Evolutionary conservation across 2,797 vertebrate genomes (phyloP).

Genomic region (Phataginus tricuspis): DNA sequence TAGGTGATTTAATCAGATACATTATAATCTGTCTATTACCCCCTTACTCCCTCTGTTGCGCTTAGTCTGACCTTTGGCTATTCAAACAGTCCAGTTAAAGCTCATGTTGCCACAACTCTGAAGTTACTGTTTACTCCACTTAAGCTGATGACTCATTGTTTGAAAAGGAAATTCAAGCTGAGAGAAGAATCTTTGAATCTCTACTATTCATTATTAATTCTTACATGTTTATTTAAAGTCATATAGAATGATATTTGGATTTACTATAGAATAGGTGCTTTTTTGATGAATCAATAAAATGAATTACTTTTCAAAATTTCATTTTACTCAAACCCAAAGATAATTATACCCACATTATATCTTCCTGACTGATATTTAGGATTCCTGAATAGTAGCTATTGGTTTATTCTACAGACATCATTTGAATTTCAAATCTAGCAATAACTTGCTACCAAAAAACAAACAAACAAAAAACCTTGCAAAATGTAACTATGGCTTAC

Average conservation of each 20-base stretch:
- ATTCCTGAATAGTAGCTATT: constrained; percentile 15
- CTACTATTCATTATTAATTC: background rate
- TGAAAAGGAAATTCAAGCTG: background rate
- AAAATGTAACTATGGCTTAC: constrained; percentile 23
- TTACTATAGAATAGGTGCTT: background rate
- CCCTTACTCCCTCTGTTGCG: background rate
- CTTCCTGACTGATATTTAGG: background rate
- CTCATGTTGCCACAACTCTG: background rate
- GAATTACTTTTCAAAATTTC: constrained; percentile 31
- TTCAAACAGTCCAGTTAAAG: background rate
- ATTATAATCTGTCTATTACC: background rate
- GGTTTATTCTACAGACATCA: background rate
- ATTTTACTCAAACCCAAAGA: background rate
- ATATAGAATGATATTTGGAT: background rate
- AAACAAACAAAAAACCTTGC: background rate
- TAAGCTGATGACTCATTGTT: background rate
- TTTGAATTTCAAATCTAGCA: constrained; percentile 60
- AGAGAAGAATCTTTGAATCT: background rate
- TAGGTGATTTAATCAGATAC: background rate
- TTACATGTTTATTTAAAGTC: background rate
- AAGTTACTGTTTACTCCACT: background rate
- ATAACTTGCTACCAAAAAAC: background rate
- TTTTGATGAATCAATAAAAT: background rate
- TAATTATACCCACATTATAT: background rate
- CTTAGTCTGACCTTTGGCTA: background rate